A percentile compares a stretch with the other conserved stretches of the same genome.
phyloP scores from a whole-genome alignment of 1,140 invertebrate genomes.

The Meloidogyne floridensis region DNA sequence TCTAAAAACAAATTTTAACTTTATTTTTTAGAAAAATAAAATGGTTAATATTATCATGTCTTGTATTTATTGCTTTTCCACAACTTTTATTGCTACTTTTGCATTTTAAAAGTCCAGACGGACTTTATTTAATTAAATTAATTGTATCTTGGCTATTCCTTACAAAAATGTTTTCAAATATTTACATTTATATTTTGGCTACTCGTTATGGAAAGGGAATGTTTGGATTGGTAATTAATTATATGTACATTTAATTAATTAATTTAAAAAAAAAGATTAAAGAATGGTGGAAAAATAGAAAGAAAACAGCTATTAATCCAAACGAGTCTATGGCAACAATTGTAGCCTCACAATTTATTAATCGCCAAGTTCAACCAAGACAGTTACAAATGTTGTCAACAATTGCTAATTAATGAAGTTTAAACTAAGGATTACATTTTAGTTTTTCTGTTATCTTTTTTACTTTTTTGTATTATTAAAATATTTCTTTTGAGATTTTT shows the following conservation, averaged over 20 bases:
- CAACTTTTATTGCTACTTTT: slow-evolving; percentile 12
- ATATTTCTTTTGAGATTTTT: no score
- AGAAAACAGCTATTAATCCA: slow-evolving; percentile 9
- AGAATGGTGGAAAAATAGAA: slow-evolving; percentile 8
- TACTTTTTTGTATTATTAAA: no score
- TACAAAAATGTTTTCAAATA: slow-evolving; percentile 17
- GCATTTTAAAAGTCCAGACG: neutral
- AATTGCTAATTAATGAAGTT: no score
- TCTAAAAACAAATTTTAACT: no score
- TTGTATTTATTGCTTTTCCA: slow-evolving; percentile 14
- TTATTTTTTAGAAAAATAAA: slow-evolving; percentile 15
- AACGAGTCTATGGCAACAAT: neutral
- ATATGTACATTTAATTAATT: neutral
- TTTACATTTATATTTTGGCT: slow-evolving; percentile 10
- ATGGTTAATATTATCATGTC: slow-evolving; percentile 19
- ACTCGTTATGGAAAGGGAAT: slow-evolving; percentile 20
- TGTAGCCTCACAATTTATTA: neutral
- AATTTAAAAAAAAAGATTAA: neutral
- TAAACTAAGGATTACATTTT: no score
- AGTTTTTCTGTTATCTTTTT: no score
- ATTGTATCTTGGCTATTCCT: slow-evolving; percentile 20
- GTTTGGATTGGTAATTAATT: slow-evolving; percentile 3
- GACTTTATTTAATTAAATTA: slow-evolving; percentile 21
- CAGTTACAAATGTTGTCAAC: no score
- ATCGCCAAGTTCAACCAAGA: neutral